phyloP scores from a whole-genome alignment of 2,888 invertebrate genomes.

The Chloromyia formosa region DNA sequence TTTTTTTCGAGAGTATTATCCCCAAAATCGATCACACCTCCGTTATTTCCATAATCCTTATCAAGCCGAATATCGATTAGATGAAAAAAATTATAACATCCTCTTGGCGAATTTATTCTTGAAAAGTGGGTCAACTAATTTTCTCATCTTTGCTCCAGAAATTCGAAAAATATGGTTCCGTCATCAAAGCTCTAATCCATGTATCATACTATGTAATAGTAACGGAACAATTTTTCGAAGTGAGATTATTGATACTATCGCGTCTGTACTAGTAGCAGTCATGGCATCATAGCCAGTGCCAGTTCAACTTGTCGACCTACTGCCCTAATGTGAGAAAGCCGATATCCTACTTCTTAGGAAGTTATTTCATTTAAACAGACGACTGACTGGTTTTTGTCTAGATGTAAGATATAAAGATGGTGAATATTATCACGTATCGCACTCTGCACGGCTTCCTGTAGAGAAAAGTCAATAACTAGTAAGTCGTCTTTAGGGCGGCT shows the following conservation, averaged over 20 bases:
- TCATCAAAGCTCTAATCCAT: not conserved
- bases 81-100: not conserved
- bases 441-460: not conserved
- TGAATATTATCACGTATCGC: conserved; percentile 1
- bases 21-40: not conserved
- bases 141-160: not conserved
- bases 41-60: not conserved
- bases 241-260: not conserved
- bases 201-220: not conserved
- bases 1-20: not conserved
- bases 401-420: not conserved
- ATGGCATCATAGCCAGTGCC: not conserved
- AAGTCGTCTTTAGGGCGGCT: not conserved
- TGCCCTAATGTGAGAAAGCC: not conserved
- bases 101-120: not conserved
- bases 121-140: not conserved
- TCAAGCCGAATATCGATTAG: not conserved
- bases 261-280: not conserved
- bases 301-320: not conserved
- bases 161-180: not conserved
- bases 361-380: not conserved
- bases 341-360: not conserved
- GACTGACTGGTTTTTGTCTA: not conserved
- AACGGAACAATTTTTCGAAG: not conserved
- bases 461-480: not conserved